Percentiles rank a stretch among this genome's conserved stretches.
Conservation (phyloP, 2,797 vertebrate genomes). For the Gambusia yucatana region DNA sequence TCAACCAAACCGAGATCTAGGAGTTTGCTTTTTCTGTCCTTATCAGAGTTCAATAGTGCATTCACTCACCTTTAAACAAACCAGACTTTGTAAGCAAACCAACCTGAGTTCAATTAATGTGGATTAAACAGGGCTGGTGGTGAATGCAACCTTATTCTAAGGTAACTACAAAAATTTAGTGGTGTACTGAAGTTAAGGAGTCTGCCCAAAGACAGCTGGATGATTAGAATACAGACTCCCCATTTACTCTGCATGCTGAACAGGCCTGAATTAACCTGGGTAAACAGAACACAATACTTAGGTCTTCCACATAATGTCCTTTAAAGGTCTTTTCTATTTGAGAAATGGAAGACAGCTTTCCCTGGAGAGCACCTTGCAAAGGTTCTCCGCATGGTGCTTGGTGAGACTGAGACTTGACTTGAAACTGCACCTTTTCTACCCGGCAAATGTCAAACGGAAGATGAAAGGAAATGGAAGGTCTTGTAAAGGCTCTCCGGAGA, state of each 20-base stretch:
- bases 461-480: constrained; percentile 60
- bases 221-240: constrained; percentile 8
- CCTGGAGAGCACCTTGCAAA: constrained; percentile 50
- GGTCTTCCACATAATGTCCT: constrained; percentile 40
- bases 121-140: too few relatives aligned
- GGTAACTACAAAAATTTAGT: constrained; percentile 6
- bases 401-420: constrained; percentile 52
- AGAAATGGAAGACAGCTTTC: constrained; percentile 34
- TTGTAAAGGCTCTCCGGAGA: constrained; percentile 60
- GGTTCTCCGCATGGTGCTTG: constrained; percentile 51
- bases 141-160: neutral
- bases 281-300: constrained; percentile 43
- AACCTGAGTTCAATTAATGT: too few relatives aligned
- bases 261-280: constrained; percentile 29
- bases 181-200: neutral
- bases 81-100: too few relatives aligned
- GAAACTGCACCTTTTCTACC: constrained; percentile 53
- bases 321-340: constrained; percentile 57
- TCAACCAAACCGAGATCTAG: too few relatives aligned
- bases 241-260: neutral
- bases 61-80: too few relatives aligned
- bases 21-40: too few relatives aligned
- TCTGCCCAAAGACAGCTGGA: neutral
- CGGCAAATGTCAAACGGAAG: constrained; percentile 62
- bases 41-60: too few relatives aligned